Conservation (phyloP, 2,113 vertebrate genomes). For the Salvelinus fontinalis region DNA sequence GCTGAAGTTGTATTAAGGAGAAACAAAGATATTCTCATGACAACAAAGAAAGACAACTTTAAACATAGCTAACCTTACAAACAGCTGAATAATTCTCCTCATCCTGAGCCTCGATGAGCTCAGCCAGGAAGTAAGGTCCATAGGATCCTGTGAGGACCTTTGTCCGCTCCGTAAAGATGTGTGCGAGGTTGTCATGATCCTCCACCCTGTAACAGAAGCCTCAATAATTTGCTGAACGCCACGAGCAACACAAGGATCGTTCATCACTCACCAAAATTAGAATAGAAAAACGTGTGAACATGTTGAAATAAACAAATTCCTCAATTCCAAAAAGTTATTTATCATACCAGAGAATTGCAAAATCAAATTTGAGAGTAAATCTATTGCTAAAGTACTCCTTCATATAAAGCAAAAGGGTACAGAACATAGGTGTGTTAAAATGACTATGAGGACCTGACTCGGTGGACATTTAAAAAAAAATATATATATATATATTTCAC, state of each 20-base stretch:
- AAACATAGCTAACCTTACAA: constrained; percentile 78
- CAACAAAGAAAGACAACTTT: neutral
- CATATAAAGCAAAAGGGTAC: neutral
- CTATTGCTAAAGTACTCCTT: neutral
- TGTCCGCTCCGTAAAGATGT: constrained; percentile 71
- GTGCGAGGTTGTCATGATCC: constrained; percentile 83
- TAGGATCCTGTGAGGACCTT: constrained; percentile 57
- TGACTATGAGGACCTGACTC: constrained; percentile 76
- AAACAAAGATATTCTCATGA: neutral
- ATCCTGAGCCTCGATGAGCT: constrained; percentile 78
- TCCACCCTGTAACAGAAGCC: constrained; percentile 76
- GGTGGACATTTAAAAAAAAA: constrained; percentile 65
- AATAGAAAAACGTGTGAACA: neutral
- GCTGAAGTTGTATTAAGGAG: neutral
- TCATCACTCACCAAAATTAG: neutral
- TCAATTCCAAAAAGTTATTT: neutral
- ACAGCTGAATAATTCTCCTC: constrained; percentile 75
- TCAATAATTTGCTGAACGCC: neutral
- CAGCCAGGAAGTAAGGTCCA: constrained; percentile 74
- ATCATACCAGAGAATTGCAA: too few species aligned
- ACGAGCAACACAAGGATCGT: neutral
- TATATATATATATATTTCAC: too few species aligned
- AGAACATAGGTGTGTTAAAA: neutral
- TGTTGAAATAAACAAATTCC: neutral
- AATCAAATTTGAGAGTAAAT: neutral